Base-by-base conservation (phyloP, 2,888 invertebrate genomes). In the Leucoma salicis region DNA sequence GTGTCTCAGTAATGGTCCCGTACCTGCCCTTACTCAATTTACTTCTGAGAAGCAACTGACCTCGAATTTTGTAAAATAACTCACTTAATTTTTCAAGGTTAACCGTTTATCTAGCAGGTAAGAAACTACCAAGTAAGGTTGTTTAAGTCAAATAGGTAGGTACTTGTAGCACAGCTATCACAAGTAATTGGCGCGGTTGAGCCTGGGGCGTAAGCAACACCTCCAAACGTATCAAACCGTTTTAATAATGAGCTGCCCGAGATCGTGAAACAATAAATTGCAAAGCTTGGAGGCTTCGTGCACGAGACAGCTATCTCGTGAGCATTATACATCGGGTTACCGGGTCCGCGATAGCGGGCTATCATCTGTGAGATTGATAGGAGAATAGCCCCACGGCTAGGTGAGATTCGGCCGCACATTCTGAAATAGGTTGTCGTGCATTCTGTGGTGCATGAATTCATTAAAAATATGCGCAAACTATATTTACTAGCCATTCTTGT, bases 241-340 rank as follows among this genome's bases (percentile, higher is more conserved):
- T 89, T 89, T 89, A 89, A 89, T 89, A 89, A 89, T 88, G 87
- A 89, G 84, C 85, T 76, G 63, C 78, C 75, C 74, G 82, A 84
- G 85, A 89, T 89, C 89, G 88, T 89, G 89, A 88, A 89, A 89
- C 89, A 87, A 89, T 89, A 89, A 89, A 89, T 88, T 89, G 88
- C 88, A 75, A 88, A 81, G 83, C 89, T 89, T 77, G 79, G 78
- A 89, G 89, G 89, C 88, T 88, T 89, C 89, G 89, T 89, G 89
- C 84, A 59, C 73, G 76, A 87, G 88, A 87, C 87, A 85, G 88
- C 85, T 85, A 89, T 89, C 88, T 83, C 78, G 66, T 78, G 74
- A 82, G 85, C 86, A 88, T 88, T 88, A 89, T 88, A 87, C 88
- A 87, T 86, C 82, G 78, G 73, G 80, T 76, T 74, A 74, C 72